Evolutionary conservation across 1,140 invertebrate genomes (phyloP).

Genomic region (Aricia agestis): DNA sequence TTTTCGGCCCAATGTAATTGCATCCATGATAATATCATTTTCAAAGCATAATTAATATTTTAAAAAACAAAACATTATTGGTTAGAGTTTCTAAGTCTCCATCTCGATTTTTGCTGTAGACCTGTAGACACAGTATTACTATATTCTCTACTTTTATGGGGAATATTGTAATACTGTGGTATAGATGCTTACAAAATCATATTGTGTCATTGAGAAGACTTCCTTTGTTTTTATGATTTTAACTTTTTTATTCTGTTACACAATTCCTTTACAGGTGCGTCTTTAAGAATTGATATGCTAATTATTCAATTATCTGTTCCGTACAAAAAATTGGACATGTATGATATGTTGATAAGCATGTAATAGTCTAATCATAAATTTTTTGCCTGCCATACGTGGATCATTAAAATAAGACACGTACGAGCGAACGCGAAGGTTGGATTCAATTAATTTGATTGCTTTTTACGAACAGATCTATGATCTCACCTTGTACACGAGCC

Average conservation of each 20-base stretch:
- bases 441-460: slow-evolving; percentile 12
- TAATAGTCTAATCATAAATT: background rate
- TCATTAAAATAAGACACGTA: slow-evolving; percentile 15
- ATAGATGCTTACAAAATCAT: no score
- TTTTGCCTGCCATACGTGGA: background rate
- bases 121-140: no score
- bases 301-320: background rate
- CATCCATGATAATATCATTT: no score
- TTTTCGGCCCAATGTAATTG: no score
- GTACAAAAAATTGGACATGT: background rate
- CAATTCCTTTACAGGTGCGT: background rate
- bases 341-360: slow-evolving; percentile 1
- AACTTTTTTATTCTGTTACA: no score
- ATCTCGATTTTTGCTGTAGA: no score
- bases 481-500: slow-evolving; percentile 7
- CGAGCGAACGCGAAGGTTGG: background rate
- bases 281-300: background rate
- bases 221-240: no score
- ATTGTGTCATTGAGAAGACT: background rate
- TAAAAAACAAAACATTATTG: no score
- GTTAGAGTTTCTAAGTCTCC: no score
- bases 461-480: slow-evolving; percentile 9
- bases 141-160: no score
- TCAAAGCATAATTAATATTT: no score
- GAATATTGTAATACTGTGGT: no score